Base-by-base conservation (phyloP, 2,888 invertebrate species). In the Eretmocerus hayati region DNA sequence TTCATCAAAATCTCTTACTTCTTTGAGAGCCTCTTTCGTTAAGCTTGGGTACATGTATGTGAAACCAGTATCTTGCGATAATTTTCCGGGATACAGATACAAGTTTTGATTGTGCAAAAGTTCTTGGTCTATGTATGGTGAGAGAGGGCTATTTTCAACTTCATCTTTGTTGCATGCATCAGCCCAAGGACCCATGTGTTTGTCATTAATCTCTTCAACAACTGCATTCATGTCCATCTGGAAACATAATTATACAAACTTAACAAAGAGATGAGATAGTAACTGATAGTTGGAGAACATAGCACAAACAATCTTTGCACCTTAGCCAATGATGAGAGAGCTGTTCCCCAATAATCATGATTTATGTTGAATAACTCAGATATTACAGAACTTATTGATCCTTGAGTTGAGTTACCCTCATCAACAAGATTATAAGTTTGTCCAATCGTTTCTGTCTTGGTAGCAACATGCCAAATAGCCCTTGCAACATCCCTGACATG, bases 131-230 rank as follows among this genome's bases (percentile, higher is more conserved):
- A 93, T 84, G 65, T 87, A 89, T 1, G 94, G 93, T 52, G 90
- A 89, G 1, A 94, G 76, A 2, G 93, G 93, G 18, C 92, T 88
- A 74, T 91, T 92, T 55, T 77, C 74, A 22, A 93, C 81, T 37
- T 77, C 76, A 69, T 88, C 84, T 54, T 75, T 74, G 55, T 83
- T 78, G 67, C 93, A 93, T 22, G 88, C 81, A 64, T 87, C 86
- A 1, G 91, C 91, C 94, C 94, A 94, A 16, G 92, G 91, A 1
- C 81, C 82, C 74, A 93, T 80, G 70, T 94, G 94, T 67, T 92
- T 92, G 72, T 94, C 93, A 70, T 94, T 94, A 1, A 90, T 90
- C 63, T 93, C 91, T 59, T 91, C 90, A 0, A 90, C 86, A 5
- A 90, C 84, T 8, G 81, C 80, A 2, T 79, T 79, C 73, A 90